Conservation (phyloP, 2,113 vertebrate genomes). For the Coracopsis vasa region DNA sequence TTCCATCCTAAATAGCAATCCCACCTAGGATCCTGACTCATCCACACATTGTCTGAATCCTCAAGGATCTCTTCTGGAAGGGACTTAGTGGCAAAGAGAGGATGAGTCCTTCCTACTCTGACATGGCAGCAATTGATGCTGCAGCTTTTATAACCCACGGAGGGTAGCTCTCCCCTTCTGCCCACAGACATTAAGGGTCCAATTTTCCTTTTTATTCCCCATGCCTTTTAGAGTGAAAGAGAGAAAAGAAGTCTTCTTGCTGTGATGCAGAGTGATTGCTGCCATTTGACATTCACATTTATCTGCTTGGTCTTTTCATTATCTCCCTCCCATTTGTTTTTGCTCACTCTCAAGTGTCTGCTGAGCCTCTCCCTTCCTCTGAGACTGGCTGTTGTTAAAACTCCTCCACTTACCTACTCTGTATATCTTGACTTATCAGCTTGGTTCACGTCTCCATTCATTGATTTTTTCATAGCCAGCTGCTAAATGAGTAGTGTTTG, state of each 20-base stretch:
- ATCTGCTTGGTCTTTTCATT: conserved; percentile 58
- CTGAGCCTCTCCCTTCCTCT: conserved; percentile 38
- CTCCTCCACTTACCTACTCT: conserved; percentile 47
- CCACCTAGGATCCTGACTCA: neutral
- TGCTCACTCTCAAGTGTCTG: conserved; percentile 33
- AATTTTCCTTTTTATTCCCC: conserved; percentile 45
- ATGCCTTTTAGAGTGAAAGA: conserved; percentile 3
- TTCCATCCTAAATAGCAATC: neutral
- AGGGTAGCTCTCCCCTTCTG: neutral
- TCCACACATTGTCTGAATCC: neutral
- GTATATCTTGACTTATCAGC: conserved; percentile 44
- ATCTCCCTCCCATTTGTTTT: conserved; percentile 57
- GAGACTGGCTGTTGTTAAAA: conserved; percentile 52
- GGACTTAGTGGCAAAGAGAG: neutral
- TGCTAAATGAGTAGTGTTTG: conserved; percentile 46
- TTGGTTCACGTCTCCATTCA: conserved; percentile 21
- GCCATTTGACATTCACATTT: conserved; percentile 52
- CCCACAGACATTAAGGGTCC: neutral
- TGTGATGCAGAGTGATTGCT: conserved; percentile 61
- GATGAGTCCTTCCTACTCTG: neutral
- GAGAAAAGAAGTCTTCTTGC: conserved; percentile 41
- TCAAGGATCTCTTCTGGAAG: neutral
- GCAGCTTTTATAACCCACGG: neutral
- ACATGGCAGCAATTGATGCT: neutral
- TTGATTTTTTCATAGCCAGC: conserved; percentile 55